Evolutionary conservation across 2,797 vertebrate genomes (phyloP).

Genomic region (Varecia variegata): DNA sequence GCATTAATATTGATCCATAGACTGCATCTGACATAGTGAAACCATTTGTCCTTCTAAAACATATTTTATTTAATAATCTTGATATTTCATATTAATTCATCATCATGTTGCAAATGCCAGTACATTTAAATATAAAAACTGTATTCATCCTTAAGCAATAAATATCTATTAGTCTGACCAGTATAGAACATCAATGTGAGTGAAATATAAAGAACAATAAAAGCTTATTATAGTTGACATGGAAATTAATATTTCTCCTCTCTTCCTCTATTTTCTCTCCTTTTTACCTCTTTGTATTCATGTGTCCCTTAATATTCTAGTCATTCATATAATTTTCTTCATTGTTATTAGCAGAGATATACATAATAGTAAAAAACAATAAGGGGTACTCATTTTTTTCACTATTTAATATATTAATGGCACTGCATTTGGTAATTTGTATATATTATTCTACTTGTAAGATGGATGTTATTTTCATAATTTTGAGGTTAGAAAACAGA

Average conservation of each 20-base stretch:
- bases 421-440: background rate
- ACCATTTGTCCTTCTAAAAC: slow-evolving; percentile 66
- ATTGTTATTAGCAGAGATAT: background rate
- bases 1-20: slow-evolving; percentile 60
- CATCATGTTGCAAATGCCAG: slow-evolving; percentile 42
- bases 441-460: background rate
- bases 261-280: background rate
- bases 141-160: slow-evolving; percentile 30
- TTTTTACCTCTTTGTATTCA: background rate
- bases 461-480: background rate
- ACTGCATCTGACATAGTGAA: slow-evolving; percentile 46
- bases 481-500: background rate
- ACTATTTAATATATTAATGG: background rate
- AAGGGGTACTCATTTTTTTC: background rate
- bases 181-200: background rate
- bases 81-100: slow-evolving; percentile 61
- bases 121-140: slow-evolving; percentile 47
- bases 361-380: background rate
- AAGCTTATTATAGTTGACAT: background rate
- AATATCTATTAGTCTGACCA: background rate
- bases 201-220: background rate
- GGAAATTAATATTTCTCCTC: background rate
- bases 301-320: background rate
- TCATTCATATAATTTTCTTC: background rate
- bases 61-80: slow-evolving; percentile 73